Conservation (phyloP, 2,113 vertebrate genomes). For the Ellobius talpinus region DNA sequence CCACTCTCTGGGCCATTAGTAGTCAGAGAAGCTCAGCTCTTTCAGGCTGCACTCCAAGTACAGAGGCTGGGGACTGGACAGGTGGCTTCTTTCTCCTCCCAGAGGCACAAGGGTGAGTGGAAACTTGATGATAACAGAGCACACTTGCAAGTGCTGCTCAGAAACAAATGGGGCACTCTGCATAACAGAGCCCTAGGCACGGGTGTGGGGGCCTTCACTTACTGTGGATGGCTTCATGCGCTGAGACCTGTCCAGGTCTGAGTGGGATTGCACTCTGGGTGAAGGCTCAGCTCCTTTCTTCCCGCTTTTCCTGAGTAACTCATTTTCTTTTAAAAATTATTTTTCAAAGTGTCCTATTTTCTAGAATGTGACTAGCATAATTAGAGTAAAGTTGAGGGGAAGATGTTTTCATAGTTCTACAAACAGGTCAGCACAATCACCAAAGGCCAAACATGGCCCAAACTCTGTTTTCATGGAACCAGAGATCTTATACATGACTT, state of each 20-base stretch:
- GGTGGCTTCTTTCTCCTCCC: neutral
- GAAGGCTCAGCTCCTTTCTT: neutral
- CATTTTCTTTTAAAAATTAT: neutral
- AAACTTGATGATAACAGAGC: neutral
- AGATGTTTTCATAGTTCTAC: neutral
- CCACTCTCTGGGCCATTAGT: neutral
- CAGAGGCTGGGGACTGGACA: neutral
- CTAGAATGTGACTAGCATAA: neutral
- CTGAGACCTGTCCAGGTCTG: fast-evolving
- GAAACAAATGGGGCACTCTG: neutral
- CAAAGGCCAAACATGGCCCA: neutral
- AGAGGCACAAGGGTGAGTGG: neutral
- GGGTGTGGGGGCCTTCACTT: too few relatives aligned
- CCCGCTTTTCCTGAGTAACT: neutral
- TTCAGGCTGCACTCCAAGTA: neutral
- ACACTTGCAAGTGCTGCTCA: neutral
- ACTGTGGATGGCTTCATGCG: neutral
- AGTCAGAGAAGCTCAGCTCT: neutral
- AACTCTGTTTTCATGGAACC: neutral
- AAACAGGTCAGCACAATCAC: too few relatives aligned
- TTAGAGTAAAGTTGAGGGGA: neutral
- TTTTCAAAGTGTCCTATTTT: neutral
- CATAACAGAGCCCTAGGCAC: neutral
- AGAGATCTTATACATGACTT: neutral
- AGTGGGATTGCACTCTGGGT: neutral